phyloP scores from a whole-genome alignment of 2,113 vertebrate genomes.

The Onychostruthus taczanowskii region DNA sequence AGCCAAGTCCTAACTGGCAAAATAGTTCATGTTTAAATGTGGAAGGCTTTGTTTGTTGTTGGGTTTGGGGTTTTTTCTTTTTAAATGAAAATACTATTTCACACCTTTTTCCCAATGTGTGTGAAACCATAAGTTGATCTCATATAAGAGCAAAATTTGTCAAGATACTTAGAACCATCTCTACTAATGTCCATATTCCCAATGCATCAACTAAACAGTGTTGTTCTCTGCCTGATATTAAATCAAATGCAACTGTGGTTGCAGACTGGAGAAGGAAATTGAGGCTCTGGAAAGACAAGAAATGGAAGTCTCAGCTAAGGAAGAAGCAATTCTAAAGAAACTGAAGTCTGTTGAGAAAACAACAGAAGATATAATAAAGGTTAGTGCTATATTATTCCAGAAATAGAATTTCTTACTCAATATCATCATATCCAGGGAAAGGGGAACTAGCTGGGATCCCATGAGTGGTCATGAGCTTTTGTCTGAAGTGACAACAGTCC shows the following conservation, averaged over 20 bases:
- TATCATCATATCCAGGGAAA: neutral
- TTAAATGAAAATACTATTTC: neutral
- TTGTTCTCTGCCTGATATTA: neutral
- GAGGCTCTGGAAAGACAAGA: conserved; percentile 85
- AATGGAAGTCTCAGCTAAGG: conserved; percentile 84
- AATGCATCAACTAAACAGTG: neutral
- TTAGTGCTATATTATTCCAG: conserved; percentile 54
- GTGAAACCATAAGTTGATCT: neutral
- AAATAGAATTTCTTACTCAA: neutral
- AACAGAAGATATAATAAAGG: conserved; percentile 93
- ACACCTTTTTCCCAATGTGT: neutral
- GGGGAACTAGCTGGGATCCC: neutral
- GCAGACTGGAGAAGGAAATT: conserved; percentile 89
- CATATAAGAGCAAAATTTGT: neutral
- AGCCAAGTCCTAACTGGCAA: neutral
- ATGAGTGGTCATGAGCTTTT: neutral
- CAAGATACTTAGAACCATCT: neutral
- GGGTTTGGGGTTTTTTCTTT: neutral
- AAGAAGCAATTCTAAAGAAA: conserved; percentile 85
- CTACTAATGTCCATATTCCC: neutral
- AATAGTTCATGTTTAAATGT: neutral
- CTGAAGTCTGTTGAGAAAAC: conserved; percentile 90
- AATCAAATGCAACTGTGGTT: conserved; percentile 15
- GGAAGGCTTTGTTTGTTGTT: neutral
- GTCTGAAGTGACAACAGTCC: neutral